Base-by-base conservation (phyloP, 2,888 invertebrate species). In the Acleris laterana region DNA sequence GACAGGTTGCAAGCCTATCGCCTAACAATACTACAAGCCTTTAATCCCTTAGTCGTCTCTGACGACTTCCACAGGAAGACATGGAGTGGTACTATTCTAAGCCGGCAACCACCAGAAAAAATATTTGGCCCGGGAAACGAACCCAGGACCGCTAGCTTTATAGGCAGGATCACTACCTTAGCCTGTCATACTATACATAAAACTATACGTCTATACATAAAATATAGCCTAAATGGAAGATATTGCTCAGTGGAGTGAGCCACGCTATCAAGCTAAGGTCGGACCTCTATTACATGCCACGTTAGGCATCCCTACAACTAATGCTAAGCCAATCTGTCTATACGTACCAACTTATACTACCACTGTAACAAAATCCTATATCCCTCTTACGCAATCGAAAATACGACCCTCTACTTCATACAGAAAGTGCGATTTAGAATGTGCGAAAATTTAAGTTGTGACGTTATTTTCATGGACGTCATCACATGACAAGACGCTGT, bases 261-360 rank as follows among this genome's bases (percentile, higher is more conserved):
- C 50, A 57, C 51, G 66, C 51, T 57, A 66, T 62, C 65, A 64
- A 55, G 48, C 7, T 46, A 68, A 69, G 63, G 58, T 51, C 64
- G 56, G 59, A 62, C 71, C 70, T 69, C 71, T 69, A 73, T 73
- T 72, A 77, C 72, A 74, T 75, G 75, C 62, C 60, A 58, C 74
- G 71, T 77, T 72, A 73, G 55, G 60, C 65, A 67, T 22, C 58
- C 17, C 63, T 57, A 66, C 59, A 32, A 22, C 51, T 52, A 62
- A 64, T 53, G 59, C 51, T 25, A 48, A 52, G 51, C 56, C 62
- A 50, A 66, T 66, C 46, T 62, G 46, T 53, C 59, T 50, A 55
- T 49, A 63, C 48, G 25, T 58, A 52, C 38, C 32, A 20, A 59
- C 38, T 59, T 59, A 32, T 42, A 55, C 46, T 46, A 17, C 16